These are phyloP conservation scores for Apistogramma diplotaenia DNA, from an alignment of 2,113 vertebrate species.

Conservation along the genomic window DNA sequence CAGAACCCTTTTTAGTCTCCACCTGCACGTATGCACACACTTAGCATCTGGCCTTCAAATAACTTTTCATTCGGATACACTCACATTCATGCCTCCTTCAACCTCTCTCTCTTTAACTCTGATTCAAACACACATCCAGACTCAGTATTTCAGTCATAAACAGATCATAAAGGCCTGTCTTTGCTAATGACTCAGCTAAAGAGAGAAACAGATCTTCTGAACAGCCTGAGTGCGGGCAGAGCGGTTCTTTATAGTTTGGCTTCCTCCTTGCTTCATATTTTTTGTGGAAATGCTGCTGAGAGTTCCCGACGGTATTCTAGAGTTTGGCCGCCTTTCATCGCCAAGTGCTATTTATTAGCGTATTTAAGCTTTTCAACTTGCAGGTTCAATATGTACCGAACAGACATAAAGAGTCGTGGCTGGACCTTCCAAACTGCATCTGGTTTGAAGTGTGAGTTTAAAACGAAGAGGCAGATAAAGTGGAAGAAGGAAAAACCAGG, in stretches of 20 bases:
- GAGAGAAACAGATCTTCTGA: slow-evolving; percentile 54
- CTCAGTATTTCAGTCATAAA: slow-evolving; percentile 40
- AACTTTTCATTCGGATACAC: neutral
- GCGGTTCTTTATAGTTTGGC: slow-evolving; percentile 41
- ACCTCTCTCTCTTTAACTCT: neutral
- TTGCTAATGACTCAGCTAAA: slow-evolving; percentile 57
- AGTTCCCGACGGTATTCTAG: neutral
- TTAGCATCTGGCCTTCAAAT: neutral
- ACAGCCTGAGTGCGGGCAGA: neutral
- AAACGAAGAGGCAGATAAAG: neutral
- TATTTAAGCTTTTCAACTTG: neutral
- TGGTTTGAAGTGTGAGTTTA: slow-evolving; percentile 2
- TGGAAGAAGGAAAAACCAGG: neutral
- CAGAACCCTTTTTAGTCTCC: neutral
- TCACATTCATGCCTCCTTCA: neutral
- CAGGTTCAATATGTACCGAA: slow-evolving; percentile 3
- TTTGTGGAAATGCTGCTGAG: neutral
- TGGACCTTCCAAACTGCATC: neutral
- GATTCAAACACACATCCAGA: slow-evolving; percentile 12
- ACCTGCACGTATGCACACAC: neutral
- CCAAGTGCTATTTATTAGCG: slow-evolving; percentile 24
- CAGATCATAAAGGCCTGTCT: slow-evolving; percentile 64
- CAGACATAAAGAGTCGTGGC: neutral
- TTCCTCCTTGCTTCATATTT: neutral
- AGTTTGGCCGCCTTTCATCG: neutral